Conservation (phyloP, 2,797 vertebrate species). For the Mormyrus proboscirostris region DNA sequence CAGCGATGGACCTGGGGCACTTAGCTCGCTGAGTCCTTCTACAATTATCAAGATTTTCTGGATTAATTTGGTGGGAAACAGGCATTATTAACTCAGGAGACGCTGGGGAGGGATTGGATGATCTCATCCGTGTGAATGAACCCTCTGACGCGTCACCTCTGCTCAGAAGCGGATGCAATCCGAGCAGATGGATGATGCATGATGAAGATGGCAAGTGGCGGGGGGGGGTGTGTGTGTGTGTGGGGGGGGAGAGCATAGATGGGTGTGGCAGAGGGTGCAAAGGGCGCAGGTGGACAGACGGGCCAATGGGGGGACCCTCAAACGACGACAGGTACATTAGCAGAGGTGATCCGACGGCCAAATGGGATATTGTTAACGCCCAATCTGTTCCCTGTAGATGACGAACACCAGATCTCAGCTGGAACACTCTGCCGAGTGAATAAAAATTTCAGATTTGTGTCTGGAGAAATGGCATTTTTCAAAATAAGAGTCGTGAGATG, state of each 20-base stretch:
- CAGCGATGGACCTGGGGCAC: background rate
- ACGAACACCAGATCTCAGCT: background rate
- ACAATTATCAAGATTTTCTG: background rate
- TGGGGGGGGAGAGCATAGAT: background rate
- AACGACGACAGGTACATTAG: background rate
- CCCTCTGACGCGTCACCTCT: constrained; percentile 39
- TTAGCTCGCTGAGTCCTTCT: background rate
- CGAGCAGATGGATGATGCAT: background rate
- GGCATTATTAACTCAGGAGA: constrained; percentile 38
- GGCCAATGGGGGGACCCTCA: background rate
- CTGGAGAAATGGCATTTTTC: background rate
- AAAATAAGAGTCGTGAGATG: background rate
- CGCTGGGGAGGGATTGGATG: background rate
- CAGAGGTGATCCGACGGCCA: background rate
- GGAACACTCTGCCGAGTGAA: background rate
- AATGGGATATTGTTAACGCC: background rate
- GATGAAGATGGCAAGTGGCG: background rate
- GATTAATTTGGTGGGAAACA: constrained; percentile 42
- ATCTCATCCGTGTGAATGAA: constrained; percentile 21
- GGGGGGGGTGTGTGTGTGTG: background rate
- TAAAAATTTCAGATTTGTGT: background rate
- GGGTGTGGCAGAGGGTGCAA: background rate
- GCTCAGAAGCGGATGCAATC: constrained; percentile 5
- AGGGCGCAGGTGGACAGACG: background rate
- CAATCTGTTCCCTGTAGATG: background rate